Percentiles rank a stretch among this genome's conserved stretches.
phyloP scores from a whole-genome alignment of 2,888 invertebrate species.

The Macrosiphum euphorbiae region DNA sequence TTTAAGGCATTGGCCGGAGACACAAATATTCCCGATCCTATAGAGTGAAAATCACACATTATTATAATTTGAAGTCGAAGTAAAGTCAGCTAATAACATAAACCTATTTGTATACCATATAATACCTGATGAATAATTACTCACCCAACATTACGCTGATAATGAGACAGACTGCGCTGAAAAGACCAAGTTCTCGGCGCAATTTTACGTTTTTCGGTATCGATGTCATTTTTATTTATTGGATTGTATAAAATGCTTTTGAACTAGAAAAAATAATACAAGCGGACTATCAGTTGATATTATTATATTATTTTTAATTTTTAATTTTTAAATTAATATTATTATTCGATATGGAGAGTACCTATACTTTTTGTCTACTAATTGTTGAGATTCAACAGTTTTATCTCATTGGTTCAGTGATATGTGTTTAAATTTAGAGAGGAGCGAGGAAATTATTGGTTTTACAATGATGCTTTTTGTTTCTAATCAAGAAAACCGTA shows the following conservation, averaged over 20 bases:
- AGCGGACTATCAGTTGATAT: not conserved
- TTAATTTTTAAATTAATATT: not conserved
- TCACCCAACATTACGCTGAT: conserved; percentile 89
- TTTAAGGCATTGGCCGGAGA: conserved; percentile 83
- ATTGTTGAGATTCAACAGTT: not conserved
- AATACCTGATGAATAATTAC: not conserved
- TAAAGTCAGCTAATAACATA: not conserved
- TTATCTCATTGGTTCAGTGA: not conserved
- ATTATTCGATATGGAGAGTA: too few species aligned
- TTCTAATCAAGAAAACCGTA: not conserved
- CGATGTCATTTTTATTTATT: conserved; percentile 40
- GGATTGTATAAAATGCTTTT: not conserved
- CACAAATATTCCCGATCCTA: conserved; percentile 86
- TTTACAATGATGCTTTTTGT: not conserved
- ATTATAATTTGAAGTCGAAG: not conserved
- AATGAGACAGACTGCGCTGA: conserved; percentile 86
- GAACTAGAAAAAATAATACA: not conserved
- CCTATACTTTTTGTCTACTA: too few species aligned
- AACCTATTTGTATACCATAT: not conserved
- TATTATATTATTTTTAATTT: not conserved
- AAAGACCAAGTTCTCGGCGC: conserved; percentile 82
- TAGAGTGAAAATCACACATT: not conserved
- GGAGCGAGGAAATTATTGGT: not conserved
- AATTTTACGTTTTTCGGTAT: conserved; percentile 73
- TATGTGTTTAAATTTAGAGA: not conserved